Evolutionary conservation across 2,797 vertebrate species (phyloP).

Genomic region (Phataginus tetradactyla): DNA sequence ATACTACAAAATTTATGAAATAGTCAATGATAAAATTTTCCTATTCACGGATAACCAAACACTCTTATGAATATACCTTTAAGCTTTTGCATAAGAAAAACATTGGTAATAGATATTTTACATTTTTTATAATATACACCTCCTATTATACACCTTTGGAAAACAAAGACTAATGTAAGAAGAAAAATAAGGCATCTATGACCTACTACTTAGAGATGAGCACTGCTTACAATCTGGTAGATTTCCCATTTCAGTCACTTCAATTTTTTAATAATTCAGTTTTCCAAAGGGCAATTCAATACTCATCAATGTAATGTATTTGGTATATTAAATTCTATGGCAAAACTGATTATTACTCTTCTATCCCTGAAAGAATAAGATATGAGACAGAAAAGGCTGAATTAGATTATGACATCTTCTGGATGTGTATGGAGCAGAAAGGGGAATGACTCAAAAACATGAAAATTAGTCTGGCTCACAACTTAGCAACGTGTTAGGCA

Average conservation of each 20-base stretch:
- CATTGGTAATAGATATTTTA: neutral
- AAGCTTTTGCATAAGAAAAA: neutral
- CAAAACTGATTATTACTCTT: constrained; percentile 35
- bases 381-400: neutral
- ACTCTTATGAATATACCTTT: neutral
- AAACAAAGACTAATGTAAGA: neutral
- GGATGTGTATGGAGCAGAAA: neutral
- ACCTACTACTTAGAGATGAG: neutral
- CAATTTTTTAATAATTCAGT: neutral
- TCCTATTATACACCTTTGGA: neutral
- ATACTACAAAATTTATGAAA: neutral
- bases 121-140: neutral
- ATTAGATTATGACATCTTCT: neutral
- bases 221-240: neutral
- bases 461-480: constrained; percentile 15
- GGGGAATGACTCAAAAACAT: constrained; percentile 23
- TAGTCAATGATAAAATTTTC: neutral
- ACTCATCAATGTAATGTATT: neutral
- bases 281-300: constrained; percentile 12
- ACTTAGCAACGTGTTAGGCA: neutral
- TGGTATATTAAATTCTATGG: constrained; percentile 9
- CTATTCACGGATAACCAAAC: neutral
- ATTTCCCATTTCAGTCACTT: neutral
- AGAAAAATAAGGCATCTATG: neutral
- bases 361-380: constrained; percentile 20